Percentiles rank a stretch among this genome's conserved stretches.
Conservation (phyloP, 2,888 invertebrate species). For the Schrankia costaestrigalis region DNA sequence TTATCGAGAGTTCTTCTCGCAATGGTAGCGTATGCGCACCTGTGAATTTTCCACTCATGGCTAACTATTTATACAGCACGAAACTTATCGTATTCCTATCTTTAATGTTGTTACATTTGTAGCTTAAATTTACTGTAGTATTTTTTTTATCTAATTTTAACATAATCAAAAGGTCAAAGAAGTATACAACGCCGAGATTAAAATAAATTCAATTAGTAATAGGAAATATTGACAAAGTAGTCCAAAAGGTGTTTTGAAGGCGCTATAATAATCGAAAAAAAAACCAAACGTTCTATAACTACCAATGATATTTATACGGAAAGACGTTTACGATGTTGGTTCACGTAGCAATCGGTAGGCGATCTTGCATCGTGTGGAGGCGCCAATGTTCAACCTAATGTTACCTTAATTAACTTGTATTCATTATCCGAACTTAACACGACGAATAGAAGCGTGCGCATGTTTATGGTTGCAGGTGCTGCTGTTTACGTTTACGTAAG, state of each 20-base stretch:
- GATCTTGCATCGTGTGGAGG: slow-evolving; percentile 74
- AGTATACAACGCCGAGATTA: too few species aligned
- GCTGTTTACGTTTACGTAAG: slow-evolving; percentile 31
- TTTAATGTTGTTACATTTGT: slow-evolving; percentile 6
- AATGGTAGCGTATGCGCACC: slow-evolving; percentile 45
- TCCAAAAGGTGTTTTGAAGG: too few species aligned
- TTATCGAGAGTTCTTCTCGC: slow-evolving; percentile 49
- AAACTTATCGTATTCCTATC: slow-evolving; percentile 15
- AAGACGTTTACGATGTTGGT: too few species aligned
- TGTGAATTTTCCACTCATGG: slow-evolving; percentile 38
- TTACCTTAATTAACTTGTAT: slow-evolving; percentile 78
- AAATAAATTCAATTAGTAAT: too few species aligned
- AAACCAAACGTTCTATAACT: too few species aligned
- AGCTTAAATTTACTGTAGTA: slow-evolving; percentile 1
- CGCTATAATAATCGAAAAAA: too few species aligned
- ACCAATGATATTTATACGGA: too few species aligned
- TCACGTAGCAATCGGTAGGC: slow-evolving; percentile 51
- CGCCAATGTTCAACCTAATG: slow-evolving; percentile 73
- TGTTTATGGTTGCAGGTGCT: slow-evolving; percentile 43
- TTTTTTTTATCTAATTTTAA: slow-evolving; percentile 13
- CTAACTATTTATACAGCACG: slow-evolving; percentile 16
- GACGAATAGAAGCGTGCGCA: slow-evolving; percentile 52
- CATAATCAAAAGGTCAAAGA: too few species aligned
- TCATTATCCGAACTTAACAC: slow-evolving; percentile 64
- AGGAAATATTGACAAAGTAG: too few species aligned